Conservation (phyloP, 2,888 invertebrate species). For the Bombyx huttoni region DNA sequence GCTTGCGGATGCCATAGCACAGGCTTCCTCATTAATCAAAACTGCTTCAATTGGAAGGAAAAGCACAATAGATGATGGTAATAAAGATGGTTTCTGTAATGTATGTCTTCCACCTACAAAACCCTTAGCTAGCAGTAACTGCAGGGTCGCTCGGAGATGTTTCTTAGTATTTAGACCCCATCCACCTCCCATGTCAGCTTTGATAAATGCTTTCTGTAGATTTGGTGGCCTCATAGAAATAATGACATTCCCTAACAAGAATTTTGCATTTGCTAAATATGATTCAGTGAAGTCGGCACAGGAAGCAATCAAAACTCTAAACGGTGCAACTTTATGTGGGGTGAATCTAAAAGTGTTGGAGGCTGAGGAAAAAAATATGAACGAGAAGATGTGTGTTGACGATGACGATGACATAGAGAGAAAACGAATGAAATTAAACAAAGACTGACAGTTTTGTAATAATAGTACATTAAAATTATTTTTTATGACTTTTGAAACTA, state of each 20-base stretch:
- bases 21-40: conserved; percentile 82
- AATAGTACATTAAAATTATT: no score
- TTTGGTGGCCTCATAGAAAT: conserved; percentile 94
- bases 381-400: conserved; percentile 20
- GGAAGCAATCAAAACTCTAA: conserved; percentile 78
- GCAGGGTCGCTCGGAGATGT: conserved; percentile 76
- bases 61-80: conserved; percentile 12
- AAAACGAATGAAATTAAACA: conserved; percentile 37
- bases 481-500: no score
- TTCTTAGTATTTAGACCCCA: conserved; percentile 77
- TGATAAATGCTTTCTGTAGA: conserved; percentile 90
- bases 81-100: conserved; percentile 63
- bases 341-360: conserved; percentile 88
- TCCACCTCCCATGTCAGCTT: conserved; percentile 80
- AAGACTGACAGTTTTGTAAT: conserved; percentile 4
- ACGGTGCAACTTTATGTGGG: conserved; percentile 88
- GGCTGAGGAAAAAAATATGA: conserved; percentile 80
- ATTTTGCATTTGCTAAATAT: conserved; percentile 94
- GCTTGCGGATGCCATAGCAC: conserved; percentile 83
- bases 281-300: conserved; percentile 83
- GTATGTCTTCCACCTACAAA: conserved; percentile 81
- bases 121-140: conserved; percentile 75
- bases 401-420: conserved; percentile 32
- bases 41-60: conserved; percentile 62
- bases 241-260: conserved; percentile 88